Conservation (phyloP, 2,113 vertebrate species). For the Coreoperca whiteheadi region DNA sequence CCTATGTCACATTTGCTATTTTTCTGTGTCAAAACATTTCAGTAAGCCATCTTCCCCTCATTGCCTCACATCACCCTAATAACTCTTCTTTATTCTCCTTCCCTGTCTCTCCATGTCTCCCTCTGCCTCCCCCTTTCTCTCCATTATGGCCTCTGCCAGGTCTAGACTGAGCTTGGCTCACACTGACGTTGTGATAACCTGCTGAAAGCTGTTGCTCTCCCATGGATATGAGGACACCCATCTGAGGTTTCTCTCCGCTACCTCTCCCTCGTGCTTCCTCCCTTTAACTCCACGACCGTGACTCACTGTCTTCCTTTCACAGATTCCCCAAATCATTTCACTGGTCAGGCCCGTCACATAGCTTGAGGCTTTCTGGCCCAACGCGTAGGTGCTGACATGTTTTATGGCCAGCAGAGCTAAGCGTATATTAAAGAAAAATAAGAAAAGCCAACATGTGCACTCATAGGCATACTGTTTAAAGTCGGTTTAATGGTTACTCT, state of each 20-base stretch:
- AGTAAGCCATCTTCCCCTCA: constrained; percentile 63
- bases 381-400: constrained; percentile 65
- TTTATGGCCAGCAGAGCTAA: constrained; percentile 63
- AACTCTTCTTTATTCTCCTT: constrained; percentile 74
- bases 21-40: constrained; percentile 81
- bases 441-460: constrained; percentile 66
- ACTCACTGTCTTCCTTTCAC: constrained; percentile 32
- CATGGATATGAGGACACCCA: constrained; percentile 57
- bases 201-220: constrained; percentile 73
- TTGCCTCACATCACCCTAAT: constrained; percentile 74
- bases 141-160: constrained; percentile 63
- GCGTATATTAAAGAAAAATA: constrained; percentile 70
- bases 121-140: constrained; percentile 21
- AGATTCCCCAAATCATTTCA: constrained; percentile 55
- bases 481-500: constrained; percentile 64
- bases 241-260: constrained; percentile 42
- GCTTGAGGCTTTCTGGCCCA: constrained; percentile 51
- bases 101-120: constrained; percentile 30
- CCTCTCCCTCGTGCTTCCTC: constrained; percentile 22
- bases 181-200: constrained; percentile 67
- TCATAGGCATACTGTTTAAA: constrained; percentile 59
- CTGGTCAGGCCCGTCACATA: constrained; percentile 29
- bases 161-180: constrained; percentile 61
- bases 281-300: constrained; percentile 17
- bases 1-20: constrained; percentile 77